Evolutionary conservation across 2,797 vertebrate genomes (phyloP), one percentile per base, ranked within the genome.

Genomic region (Potorous gilbertii): DNA sequence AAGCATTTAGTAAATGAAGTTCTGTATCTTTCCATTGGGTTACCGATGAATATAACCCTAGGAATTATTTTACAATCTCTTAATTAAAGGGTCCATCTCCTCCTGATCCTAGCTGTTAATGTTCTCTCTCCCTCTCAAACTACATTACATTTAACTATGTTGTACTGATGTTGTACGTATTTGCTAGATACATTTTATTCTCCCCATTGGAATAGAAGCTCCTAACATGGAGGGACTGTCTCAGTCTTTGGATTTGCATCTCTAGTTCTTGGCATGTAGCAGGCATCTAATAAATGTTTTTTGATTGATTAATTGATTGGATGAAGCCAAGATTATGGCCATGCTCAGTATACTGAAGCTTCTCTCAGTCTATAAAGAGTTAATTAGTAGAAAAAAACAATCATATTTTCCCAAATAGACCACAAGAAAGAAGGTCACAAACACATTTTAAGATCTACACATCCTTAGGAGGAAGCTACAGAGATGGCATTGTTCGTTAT

Each of bases 381-480:
- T 0, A 92, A 55, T 34, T n/a, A 12, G 10, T 14, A 59, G 74
- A 54, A 56, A 24, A 59, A 95, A 28, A 31, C 1, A 46, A 6
- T 16, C 46, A 52, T 50, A 34, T 10, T 55, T 62, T 74, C 50
- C 62, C 90, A 54, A 21, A 34, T 9, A 31, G 87, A 40, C 34
- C 52, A 46, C 29, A 90, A 94, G 46, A 46, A 66, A 16, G 62
- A 29, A 57, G 16, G 34, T 54, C 91, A 31, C 0, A 1, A 50
- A 74, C 10, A 54, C 24, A 31, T 5, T 2, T 87, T 57, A 91
- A 93, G 28, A 11, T 40, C 11, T 28, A 5, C 21, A 62, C 0
- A 0, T 34, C 10, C 50, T 90, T 40, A 40, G 81, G 34, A 94
- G 5, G 0, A 31, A 8, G 31, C 56, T 62, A 56, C 0, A 0